Conservation (phyloP, 2,888 invertebrate genomes). For the Galerucella pusilla region DNA sequence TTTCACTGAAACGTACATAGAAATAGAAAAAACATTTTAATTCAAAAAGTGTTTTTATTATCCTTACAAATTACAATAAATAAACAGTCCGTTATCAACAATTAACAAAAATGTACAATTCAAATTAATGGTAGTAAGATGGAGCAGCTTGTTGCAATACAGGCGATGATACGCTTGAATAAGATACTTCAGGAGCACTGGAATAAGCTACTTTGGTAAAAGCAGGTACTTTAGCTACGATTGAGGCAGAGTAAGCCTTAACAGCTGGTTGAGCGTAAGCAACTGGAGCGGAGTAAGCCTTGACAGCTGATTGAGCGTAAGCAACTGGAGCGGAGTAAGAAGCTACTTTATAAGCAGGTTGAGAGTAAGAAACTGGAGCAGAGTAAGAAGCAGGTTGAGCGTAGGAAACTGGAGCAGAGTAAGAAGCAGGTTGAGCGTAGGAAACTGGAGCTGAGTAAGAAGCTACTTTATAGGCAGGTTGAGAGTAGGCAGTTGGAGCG, state of each 20-base stretch:
- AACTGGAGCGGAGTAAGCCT: background rate
- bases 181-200: constrained; percentile 30
- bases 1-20: no score
- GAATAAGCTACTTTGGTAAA: constrained; percentile 24
- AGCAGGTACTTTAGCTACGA: constrained; percentile 1
- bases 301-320: constrained; percentile 26
- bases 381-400: no score
- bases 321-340: constrained; percentile 32
- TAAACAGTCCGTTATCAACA: constrained; percentile 10
- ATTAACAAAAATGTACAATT: background rate
- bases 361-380: constrained; percentile 59
- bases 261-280: background rate
- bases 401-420: constrained; percentile 18
- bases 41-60: constrained; percentile 7
- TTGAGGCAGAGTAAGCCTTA: constrained; percentile 13
- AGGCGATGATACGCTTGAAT: constrained; percentile 31
- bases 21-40: background rate
- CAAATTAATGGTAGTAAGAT: constrained; percentile 15
- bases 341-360: constrained; percentile 56
- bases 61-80: constrained; percentile 21
- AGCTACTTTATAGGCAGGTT: constrained; percentile 55
- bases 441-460: constrained; percentile 37
- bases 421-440: constrained; percentile 28
- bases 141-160: constrained; percentile 3
- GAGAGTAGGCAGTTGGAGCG: constrained; percentile 58